These are phyloP conservation scores for Holacanthella duospinosa DNA, from an alignment of 2,888 invertebrate genomes.

Conservation along the genomic window DNA sequence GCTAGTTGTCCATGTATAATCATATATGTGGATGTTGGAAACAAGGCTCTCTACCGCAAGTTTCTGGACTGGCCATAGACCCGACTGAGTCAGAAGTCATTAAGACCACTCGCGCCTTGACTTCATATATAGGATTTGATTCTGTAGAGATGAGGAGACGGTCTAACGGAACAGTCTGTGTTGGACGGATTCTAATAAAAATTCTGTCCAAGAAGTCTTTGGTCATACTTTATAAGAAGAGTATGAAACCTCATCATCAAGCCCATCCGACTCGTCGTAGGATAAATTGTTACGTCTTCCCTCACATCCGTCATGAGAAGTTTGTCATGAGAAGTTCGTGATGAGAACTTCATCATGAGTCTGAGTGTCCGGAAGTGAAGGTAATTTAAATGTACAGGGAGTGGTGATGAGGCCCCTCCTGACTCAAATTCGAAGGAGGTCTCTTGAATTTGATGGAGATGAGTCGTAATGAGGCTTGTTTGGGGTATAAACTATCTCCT, in stretches of 20 bases:
- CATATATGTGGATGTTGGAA: not conserved
- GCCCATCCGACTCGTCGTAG: not conserved
- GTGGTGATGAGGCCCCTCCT: not conserved
- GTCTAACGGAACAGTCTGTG: not conserved
- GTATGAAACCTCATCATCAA: not conserved
- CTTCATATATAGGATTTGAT: conserved; percentile 26
- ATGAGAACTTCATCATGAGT: not conserved
- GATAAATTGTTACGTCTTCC: not conserved
- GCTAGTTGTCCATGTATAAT: conserved; percentile 23
- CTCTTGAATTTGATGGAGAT: conserved; percentile 21
- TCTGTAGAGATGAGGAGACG: conserved; percentile 19
- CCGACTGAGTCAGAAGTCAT: conserved; percentile 36
- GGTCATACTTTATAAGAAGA: not conserved
- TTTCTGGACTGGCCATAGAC: not conserved
- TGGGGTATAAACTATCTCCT: conserved; percentile 30
- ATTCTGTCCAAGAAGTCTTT: not conserved
- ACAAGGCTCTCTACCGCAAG: not conserved
- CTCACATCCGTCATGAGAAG: too few relatives aligned
- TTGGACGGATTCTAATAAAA: not conserved
- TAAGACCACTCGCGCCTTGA: conserved; percentile 37
- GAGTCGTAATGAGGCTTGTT: conserved; percentile 27
- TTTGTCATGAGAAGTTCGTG: not conserved
- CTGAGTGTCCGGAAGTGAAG: not conserved
- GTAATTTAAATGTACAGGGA: not conserved
- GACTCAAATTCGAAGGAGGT: not conserved